Base-by-base conservation (phyloP, 2,888 invertebrate species). In the Gandaritis pyraliata region DNA sequence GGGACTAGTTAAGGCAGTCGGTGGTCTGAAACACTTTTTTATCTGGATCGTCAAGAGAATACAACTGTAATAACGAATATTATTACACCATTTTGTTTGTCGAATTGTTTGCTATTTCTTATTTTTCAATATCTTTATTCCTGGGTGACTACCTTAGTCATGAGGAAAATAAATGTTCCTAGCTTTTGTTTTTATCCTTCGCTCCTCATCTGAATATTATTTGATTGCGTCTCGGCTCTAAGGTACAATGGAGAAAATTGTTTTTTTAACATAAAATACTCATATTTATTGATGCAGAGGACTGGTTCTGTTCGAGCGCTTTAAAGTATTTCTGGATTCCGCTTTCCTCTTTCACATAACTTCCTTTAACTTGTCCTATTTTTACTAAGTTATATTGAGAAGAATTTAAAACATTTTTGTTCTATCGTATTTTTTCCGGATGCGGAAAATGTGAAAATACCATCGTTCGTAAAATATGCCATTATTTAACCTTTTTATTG, bases 171-270 rank as follows among this genome's bases (percentile, higher is more conserved):
- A 71, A 72, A 70, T 78, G 75, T 73, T 77, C 64, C 75, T 71
- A 76, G 75, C 74, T 77, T 64, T 78, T 80, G 78, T 77, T 79
- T 80, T 78, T 81, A 80, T 80, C 72, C 64, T 71, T 72, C 61
- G 70, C 67, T 75, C 67, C 73, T 79, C 76, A 79, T 81, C 79
- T 81, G 77, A 83, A 82, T 84, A 83, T 79, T 81, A 83, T 83
- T 83, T 76, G 75, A 85, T 85, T 81, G 76, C 73, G 68, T 76
- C 72, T 69, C 73, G 71, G 69, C 70, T 72, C 71, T 73, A 64
- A 76, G 69, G 73, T 72, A 73, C 74, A 74, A 61, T 58, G 38
- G 65, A 72, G 71, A 74, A 81, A 81, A 81, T 81, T 76, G 74
- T 78, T 79, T 79, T 74, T 69, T 72, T 57, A 59, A 68, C 60